Conservation (phyloP, 2,888 invertebrate species). For the Galeopsomyia nigrocyanea region DNA sequence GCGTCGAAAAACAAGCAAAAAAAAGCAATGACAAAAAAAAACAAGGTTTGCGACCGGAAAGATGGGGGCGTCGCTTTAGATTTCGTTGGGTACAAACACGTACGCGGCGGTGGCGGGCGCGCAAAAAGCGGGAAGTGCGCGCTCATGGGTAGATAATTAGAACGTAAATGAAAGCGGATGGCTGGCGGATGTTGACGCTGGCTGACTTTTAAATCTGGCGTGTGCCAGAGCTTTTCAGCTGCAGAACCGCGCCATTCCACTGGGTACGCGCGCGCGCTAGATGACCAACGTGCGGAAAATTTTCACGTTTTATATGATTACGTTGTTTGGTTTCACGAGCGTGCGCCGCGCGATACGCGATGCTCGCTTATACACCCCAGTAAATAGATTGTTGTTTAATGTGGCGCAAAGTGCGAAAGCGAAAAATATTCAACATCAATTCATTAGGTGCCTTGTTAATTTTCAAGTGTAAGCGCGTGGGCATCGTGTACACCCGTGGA, state of each 20-base stretch:
- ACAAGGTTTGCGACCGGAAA: neutral
- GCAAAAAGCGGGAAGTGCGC: neutral
- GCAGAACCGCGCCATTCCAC: too few species aligned
- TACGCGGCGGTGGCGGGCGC: neutral
- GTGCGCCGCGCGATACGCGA: constrained; percentile 32
- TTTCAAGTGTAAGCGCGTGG: too few species aligned
- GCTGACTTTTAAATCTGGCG: constrained; percentile 46
- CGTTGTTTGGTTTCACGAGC: too few species aligned
- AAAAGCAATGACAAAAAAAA: neutral
- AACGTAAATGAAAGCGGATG: constrained; percentile 49
- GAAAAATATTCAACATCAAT: neutral
- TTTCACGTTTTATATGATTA: neutral
- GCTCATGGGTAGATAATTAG: constrained; percentile 46
- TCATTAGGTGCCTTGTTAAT: neutral
- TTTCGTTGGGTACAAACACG: neutral
- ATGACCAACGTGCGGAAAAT: neutral
- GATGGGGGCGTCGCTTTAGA: neutral
- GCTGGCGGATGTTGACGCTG: constrained; percentile 37
- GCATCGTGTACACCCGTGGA: too few species aligned
- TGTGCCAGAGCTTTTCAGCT: neutral
- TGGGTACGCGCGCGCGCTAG: too few species aligned
- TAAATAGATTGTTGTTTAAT: constrained; percentile 48
- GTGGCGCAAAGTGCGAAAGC: neutral
- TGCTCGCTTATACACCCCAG: constrained; percentile 42
- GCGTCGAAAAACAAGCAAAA: neutral